Evolutionary conservation across 1,140 invertebrate genomes (phyloP).

Genomic region (Aphidius ervi): DNA sequence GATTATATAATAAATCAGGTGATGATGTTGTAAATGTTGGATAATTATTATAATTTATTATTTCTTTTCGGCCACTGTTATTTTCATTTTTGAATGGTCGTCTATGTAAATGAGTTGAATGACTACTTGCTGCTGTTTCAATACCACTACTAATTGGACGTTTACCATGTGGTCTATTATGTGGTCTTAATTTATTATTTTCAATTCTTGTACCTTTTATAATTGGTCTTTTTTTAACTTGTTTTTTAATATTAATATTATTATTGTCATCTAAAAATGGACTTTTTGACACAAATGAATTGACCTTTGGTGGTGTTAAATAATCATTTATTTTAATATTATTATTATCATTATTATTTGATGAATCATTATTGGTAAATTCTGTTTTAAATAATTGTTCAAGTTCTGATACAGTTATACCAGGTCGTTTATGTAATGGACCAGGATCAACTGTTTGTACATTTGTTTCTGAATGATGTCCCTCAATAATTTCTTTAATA

Average conservation of each 20-base stretch:
- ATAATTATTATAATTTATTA: conserved; percentile 28
- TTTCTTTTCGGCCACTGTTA: conserved; percentile 9
- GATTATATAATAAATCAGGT: conserved; percentile 21
- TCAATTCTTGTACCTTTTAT: conserved; percentile 26
- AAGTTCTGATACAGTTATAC: conserved; percentile 34
- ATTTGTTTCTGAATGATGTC: conserved; percentile 44
- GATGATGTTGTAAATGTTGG: conserved; percentile 32
- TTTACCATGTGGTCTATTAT: conserved; percentile 17
- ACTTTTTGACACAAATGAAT: conserved; percentile 39
- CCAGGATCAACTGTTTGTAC: conserved; percentile 31
- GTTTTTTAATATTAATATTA: conserved; percentile 22
- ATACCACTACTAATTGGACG: conserved; percentile 21
- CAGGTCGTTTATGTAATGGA: conserved; percentile 30
- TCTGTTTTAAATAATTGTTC: conserved; percentile 42
- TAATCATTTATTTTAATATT: conserved; percentile 33
- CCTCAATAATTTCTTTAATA: conserved; percentile 39
- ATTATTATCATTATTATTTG: conserved; percentile 23
- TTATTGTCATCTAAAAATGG: conserved; percentile 31
- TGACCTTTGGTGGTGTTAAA: conserved; percentile 41
- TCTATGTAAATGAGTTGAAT: conserved; percentile 24
- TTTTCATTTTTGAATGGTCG: conserved; percentile 12
- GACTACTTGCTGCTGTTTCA: conserved; percentile 32
- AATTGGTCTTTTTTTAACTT: conserved; percentile 37
- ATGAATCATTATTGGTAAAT: conserved; percentile 27
- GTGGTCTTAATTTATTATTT: conserved; percentile 21